Conservation (phyloP, 30 jellyfish, hydroid and myxozoan genomes). For the Cassiopea xamachana region DNA sequence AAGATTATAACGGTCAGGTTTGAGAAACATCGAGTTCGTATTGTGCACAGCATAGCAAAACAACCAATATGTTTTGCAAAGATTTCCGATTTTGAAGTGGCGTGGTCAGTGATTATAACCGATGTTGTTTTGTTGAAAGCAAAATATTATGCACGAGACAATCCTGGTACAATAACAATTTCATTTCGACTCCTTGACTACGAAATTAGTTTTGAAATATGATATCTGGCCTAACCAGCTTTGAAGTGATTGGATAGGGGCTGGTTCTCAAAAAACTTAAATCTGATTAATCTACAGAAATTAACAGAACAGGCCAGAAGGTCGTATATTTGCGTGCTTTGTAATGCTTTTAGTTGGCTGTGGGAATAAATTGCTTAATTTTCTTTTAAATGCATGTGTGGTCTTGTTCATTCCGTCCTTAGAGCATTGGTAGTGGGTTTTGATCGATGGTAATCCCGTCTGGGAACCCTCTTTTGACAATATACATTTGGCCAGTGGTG, state of each 20-base stretch:
- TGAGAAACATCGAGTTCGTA: slow-evolving; percentile 41
- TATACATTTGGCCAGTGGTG: too few relatives aligned
- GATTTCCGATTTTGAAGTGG: slow-evolving; percentile 32
- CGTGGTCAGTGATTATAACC: slow-evolving; percentile 41
- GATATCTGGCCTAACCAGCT: background rate
- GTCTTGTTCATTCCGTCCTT: slow-evolving; percentile 1
- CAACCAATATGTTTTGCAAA: slow-evolving; percentile 17
- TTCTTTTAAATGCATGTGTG: slow-evolving; percentile 18
- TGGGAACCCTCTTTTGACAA: too few relatives aligned
- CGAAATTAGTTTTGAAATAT: background rate
- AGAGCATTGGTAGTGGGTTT: too few relatives aligned
- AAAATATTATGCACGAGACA: background rate
- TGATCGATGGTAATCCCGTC: too few relatives aligned
- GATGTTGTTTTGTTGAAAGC: slow-evolving; percentile 12
- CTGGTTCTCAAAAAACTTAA: background rate
- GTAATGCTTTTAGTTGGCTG: background rate
- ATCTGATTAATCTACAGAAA: background rate
- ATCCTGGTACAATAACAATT: background rate
- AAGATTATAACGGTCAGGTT: slow-evolving; percentile 36
- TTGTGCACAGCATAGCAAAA: slow-evolving; percentile 1
- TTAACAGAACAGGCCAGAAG: background rate
- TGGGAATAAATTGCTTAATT: background rate
- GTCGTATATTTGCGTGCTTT: background rate
- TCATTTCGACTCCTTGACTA: background rate
- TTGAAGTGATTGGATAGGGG: background rate